A percentile compares a stretch with the other conserved stretches of the same genome.
These are phyloP conservation scores for Drosophila nr. perissopoda DNA, from an alignment of 2,888 invertebrate genomes.

Conservation along the genomic window DNA sequence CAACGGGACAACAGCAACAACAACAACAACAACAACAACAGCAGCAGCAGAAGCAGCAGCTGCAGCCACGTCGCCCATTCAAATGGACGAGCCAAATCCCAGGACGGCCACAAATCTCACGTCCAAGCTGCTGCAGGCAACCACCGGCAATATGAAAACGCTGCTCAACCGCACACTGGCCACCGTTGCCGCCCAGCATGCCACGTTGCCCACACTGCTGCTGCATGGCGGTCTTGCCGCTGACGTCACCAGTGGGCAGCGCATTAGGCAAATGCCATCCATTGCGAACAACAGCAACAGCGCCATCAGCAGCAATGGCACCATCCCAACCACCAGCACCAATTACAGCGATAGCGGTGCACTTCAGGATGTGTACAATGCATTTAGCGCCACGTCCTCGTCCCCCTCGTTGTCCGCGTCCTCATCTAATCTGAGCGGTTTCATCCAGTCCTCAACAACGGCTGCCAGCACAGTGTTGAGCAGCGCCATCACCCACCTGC, in stretches of 20 bases:
- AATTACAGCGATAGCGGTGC: constrained; percentile 1
- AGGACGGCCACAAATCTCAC: constrained; percentile 61
- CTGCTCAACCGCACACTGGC: constrained; percentile 72
- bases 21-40: background rate
- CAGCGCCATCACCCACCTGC: constrained; percentile 53
- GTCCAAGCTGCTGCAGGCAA: constrained; percentile 61
- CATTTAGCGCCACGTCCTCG: constrained; percentile 37
- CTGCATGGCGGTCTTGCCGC: constrained; percentile 38
- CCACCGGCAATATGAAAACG: constrained; percentile 66
- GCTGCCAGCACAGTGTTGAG: constrained; percentile 62
- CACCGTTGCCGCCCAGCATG: constrained; percentile 66
- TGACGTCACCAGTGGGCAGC: constrained; percentile 47
- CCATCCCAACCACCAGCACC: background rate
- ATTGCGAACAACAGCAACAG: constrained; percentile 6
- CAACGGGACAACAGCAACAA: constrained; percentile 18
- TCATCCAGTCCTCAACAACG: constrained; percentile 69
- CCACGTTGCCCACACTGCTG: constrained; percentile 57
- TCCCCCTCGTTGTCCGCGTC: background rate
- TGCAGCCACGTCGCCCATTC: constrained; percentile 16
- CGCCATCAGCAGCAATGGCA: background rate
- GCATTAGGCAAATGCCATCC: constrained; percentile 34
- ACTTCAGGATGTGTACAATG: constrained; percentile 43
- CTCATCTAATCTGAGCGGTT: constrained; percentile 49
- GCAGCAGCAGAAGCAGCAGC: constrained; percentile 12
- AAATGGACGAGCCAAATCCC: constrained; percentile 29